These are phyloP conservation scores for Rhea pennata DNA, from an alignment of 2,113 vertebrate genomes.

Conservation along the genomic window DNA sequence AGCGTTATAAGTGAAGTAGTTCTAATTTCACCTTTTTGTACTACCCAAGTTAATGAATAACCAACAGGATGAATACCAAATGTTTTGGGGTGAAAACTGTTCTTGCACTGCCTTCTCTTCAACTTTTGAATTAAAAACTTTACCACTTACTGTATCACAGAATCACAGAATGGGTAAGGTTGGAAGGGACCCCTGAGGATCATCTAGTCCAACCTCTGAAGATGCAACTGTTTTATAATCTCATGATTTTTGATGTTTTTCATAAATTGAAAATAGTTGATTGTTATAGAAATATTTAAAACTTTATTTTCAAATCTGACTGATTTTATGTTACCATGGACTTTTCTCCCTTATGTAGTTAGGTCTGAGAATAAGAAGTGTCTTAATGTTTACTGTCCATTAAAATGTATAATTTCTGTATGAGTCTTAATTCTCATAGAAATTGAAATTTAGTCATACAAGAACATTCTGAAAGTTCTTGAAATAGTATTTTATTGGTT, in stretches of 20 bases:
- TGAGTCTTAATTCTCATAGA: not conserved
- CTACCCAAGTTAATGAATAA: not conserved
- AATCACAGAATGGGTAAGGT: too few relatives aligned
- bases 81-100: constrained; percentile 7
- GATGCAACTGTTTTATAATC: constrained; percentile 6
- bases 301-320: not conserved
- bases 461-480: not conserved
- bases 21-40: not conserved
- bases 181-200: too few relatives aligned
- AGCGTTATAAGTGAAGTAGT: not conserved
- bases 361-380: too few relatives aligned
- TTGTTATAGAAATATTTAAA: not conserved
- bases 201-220: not conserved
- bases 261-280: not conserved
- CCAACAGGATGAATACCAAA: not conserved
- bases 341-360: not conserved
- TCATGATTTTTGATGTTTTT: not conserved
- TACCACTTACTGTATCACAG: not conserved
- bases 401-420: not conserved
- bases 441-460: not conserved
- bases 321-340: not conserved
- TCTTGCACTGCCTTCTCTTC: constrained; percentile 11
- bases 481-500: not conserved
- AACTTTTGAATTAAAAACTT: constrained; percentile 17
- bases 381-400: not conserved